Conservation (phyloP, 2,888 invertebrate genomes). For the Cephus runcator region DNA sequence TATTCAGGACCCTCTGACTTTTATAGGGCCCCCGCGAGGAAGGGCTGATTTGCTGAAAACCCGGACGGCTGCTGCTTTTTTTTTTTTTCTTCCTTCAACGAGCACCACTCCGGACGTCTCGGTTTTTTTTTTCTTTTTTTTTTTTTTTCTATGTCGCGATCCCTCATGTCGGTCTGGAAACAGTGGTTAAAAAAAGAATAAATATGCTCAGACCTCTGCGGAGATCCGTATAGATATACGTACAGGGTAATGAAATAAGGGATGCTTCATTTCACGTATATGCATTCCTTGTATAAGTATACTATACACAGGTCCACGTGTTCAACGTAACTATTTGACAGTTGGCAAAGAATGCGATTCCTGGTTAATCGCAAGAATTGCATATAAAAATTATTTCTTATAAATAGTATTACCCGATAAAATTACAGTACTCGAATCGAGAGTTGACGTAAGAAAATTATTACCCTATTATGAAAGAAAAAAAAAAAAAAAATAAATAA, state of each 20-base stretch:
- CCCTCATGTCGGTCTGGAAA: background rate
- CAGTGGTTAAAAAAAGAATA: background rate
- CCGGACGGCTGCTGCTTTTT: background rate
- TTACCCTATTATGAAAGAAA: background rate
- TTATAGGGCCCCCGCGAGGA: constrained; percentile 41
- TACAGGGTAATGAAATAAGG: background rate
- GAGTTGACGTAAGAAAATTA: background rate
- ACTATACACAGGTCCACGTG: background rate
- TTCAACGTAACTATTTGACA: no score
- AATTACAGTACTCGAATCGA: background rate
- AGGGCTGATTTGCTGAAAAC: constrained; percentile 23
- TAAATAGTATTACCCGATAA: background rate
- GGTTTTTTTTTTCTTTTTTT: background rate
- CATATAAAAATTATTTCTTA: background rate
- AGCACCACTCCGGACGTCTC: background rate
- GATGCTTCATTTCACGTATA: background rate
- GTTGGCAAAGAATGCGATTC: no score
- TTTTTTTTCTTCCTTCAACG: background rate
- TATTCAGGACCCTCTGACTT: constrained; percentile 53
- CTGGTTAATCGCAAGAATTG: background rate
- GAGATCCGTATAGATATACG: background rate
- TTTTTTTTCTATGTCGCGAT: background rate
- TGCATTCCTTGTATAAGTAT: background rate
- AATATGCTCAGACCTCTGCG: background rate
- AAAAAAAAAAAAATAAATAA: no score